Evolutionary conservation across 2,797 vertebrate species (phyloP).

Genomic region (Gobio occitaniae): DNA sequence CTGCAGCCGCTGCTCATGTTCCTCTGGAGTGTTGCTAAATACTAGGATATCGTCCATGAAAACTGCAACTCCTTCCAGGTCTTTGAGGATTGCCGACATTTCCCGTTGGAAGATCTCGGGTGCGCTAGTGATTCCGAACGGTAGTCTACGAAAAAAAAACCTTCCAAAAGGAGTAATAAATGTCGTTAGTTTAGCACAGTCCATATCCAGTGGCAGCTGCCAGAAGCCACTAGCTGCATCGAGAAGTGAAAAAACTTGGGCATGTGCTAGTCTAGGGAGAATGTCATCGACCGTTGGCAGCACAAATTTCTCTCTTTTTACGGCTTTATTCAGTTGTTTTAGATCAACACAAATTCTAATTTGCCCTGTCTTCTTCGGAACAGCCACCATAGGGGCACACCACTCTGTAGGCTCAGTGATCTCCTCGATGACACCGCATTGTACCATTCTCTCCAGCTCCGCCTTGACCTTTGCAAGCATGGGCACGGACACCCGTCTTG

Average conservation of each 20-base stretch:
- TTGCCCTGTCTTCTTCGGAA: slow-evolving; percentile 17
- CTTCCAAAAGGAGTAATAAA: not conserved
- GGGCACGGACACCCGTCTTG: too few relatives aligned
- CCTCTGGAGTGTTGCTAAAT: not conserved
- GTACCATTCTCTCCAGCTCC: not conserved
- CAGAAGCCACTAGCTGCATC: too few relatives aligned
- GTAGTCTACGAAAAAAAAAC: slow-evolving; percentile 23
- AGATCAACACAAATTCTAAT: too few relatives aligned
- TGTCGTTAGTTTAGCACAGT: too few relatives aligned
- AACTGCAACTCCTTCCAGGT: not conserved
- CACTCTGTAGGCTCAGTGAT: slow-evolving; percentile 6
- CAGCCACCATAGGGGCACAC: slow-evolving; percentile 12
- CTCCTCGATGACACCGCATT: not conserved
- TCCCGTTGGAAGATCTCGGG: slow-evolving; percentile 39
- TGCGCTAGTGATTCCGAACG: slow-evolving; percentile 13
- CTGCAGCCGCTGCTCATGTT: not conserved
- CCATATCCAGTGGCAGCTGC: too few relatives aligned
- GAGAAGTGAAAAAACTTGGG: too few relatives aligned
- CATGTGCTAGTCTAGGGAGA: too few relatives aligned
- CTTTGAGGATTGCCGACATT: not conserved
- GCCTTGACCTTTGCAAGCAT: not conserved
- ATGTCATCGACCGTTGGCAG: too few relatives aligned
- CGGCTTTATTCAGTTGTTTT: too few relatives aligned
- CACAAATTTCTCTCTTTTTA: too few relatives aligned
- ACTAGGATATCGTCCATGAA: slow-evolving; percentile 25